Conservation (phyloP, 2,113 vertebrate genomes). For the Choloepus hoffmanni region DNA sequence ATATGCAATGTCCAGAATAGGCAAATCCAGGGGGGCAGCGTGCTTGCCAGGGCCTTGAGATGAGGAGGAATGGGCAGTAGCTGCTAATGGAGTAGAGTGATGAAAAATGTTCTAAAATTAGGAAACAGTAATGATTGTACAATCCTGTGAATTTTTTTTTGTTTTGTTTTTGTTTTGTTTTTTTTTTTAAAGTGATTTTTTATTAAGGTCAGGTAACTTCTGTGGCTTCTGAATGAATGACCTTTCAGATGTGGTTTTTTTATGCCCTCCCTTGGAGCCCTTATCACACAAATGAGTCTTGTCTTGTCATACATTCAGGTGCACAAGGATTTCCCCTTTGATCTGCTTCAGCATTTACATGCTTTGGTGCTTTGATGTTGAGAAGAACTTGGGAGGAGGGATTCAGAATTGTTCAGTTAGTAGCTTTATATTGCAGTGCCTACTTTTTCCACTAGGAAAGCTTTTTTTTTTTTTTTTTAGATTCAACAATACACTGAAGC, state of each 20-base stretch:
- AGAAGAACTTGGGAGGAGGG: neutral
- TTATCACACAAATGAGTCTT: neutral
- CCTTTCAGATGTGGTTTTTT: neutral
- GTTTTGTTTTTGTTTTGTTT: too few species aligned
- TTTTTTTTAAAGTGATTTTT: neutral
- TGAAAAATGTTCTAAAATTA: constrained; percentile 21
- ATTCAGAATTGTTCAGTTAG: neutral
- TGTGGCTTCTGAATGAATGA: neutral
- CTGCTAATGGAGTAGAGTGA: neutral
- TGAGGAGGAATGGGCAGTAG: neutral
- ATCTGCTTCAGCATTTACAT: neutral
- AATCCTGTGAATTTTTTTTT: neutral
- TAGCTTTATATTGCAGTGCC: neutral
- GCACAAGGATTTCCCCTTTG: neutral
- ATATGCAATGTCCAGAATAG: neutral
- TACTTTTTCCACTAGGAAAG: neutral
- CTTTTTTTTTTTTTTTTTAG: neutral
- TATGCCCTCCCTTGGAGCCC: neutral
- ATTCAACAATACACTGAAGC: neutral
- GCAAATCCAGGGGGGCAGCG: neutral
- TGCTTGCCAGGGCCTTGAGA: neutral
- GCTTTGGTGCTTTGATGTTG: neutral
- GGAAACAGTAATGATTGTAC: neutral
- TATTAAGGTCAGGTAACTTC: neutral
- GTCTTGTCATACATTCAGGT: neutral